These are phyloP conservation scores for Nannoperca australis DNA, from an alignment of 2,797 vertebrate genomes.

Conservation along the genomic window DNA sequence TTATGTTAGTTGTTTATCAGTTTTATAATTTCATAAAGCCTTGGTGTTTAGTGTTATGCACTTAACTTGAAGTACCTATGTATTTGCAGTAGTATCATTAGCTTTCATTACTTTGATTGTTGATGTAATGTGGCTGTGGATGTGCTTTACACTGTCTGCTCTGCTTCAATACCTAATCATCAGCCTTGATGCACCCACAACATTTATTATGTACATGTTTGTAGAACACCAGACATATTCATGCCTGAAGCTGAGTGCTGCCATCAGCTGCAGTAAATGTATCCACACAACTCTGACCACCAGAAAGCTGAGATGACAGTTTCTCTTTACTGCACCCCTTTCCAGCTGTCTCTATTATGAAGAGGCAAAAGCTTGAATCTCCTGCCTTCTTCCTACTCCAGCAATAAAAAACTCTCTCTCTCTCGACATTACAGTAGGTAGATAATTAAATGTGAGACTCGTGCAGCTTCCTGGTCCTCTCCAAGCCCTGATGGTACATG, in stretches of 20 bases:
- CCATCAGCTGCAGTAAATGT: neutral
- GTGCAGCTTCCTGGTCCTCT: conserved; percentile 49
- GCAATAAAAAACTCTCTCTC: neutral
- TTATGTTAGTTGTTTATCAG: neutral
- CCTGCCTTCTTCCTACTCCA: neutral
- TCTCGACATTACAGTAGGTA: conserved; percentile 24
- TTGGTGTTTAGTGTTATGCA: neutral
- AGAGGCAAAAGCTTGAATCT: neutral
- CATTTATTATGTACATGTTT: neutral
- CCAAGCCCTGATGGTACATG: conserved; percentile 47
- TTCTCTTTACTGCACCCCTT: too few species aligned
- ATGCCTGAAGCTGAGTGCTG: neutral
- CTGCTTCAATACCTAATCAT: neutral
- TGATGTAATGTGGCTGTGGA: neutral
- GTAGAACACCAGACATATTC: neutral
- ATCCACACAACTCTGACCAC: neutral
- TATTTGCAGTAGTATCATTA: neutral
- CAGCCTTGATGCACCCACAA: neutral
- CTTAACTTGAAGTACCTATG: neutral
- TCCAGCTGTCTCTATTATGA: neutral
- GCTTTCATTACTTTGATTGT: neutral
- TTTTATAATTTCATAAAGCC: neutral
- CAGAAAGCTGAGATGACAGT: neutral
- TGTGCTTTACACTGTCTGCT: neutral
- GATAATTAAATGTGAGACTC: conserved; percentile 66